phyloP scores from a whole-genome alignment of 2,888 invertebrate species.

The Lepidocyrtinus sp. region DNA sequence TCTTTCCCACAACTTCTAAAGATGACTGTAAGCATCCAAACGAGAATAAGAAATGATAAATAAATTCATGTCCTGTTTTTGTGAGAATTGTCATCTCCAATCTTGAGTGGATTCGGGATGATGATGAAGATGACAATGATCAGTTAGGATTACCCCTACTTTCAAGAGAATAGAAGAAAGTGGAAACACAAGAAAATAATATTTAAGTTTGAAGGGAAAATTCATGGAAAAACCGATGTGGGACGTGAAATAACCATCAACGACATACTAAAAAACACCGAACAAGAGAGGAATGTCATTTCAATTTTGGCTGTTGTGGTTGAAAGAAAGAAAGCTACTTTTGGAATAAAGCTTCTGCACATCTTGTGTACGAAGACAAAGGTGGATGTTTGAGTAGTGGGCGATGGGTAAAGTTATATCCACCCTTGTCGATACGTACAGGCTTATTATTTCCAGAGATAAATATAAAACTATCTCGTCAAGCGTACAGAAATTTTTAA shows the following conservation, averaged over 20 bases:
- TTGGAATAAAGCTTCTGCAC: too few relatives aligned
- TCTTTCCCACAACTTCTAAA: too few relatives aligned
- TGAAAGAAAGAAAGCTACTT: conserved; percentile 27
- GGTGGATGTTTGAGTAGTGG: too few relatives aligned
- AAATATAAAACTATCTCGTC: too few relatives aligned
- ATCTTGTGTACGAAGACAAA: conserved; percentile 14
- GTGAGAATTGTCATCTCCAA: conserved; percentile 21
- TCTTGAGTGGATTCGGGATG: conserved; percentile 2
- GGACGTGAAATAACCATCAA: conserved; percentile 49
- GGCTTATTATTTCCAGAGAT: too few relatives aligned
- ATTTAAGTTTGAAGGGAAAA: conserved; percentile 30
- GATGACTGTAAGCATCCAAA: conserved; percentile 8
- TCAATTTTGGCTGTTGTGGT: conserved; percentile 50
- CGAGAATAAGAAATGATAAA: conserved; percentile 35
- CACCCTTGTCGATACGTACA: too few relatives aligned
- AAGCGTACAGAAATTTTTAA: too few relatives aligned
- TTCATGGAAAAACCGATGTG: conserved; percentile 54
- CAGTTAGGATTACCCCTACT: conserved; percentile 38
- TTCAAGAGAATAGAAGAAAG: conserved; percentile 34
- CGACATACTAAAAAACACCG: conserved; percentile 41
- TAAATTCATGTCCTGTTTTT: conserved; percentile 39
- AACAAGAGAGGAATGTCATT: conserved; percentile 47
- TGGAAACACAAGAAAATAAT: conserved; percentile 16
- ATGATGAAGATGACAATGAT: conserved; percentile 25
- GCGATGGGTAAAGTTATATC: too few relatives aligned